Conservation (phyloP, 1,140 invertebrate species). For the Neodiprion pinetum region DNA sequence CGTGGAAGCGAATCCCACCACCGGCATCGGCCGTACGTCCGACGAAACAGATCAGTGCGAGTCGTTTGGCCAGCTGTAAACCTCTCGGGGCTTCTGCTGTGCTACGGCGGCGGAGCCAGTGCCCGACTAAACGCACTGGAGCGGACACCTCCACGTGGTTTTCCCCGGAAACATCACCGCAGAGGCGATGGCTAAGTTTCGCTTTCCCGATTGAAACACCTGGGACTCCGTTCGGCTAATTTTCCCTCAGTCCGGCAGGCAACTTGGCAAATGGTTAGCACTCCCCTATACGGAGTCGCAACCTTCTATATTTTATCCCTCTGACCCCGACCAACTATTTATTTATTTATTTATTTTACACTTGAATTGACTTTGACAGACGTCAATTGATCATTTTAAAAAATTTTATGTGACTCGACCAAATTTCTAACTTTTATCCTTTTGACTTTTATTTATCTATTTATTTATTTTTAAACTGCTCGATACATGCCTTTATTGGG, state of each 20-base stretch:
- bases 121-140: not conserved
- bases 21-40: not conserved
- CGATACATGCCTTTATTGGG: too few species aligned
- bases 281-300: too few species aligned
- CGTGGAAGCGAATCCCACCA: not conserved
- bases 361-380: too few species aligned
- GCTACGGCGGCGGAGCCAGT: not conserved
- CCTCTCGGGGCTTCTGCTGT: not conserved
- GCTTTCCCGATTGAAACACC: not conserved
- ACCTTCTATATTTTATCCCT: too few species aligned
- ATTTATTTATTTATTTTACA: too few species aligned
- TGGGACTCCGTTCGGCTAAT: not conserved
- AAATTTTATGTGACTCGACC: too few species aligned
- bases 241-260: not conserved
- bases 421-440: too few species aligned
- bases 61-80: not conserved
- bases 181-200: not conserved
- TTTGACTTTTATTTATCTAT: too few species aligned
- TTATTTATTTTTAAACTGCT: too few species aligned
- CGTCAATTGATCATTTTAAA: too few species aligned
- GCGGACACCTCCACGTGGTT: not conserved
- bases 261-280: too few species aligned
- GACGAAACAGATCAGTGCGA: not conserved
- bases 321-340: too few species aligned
- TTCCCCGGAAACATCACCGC: not conserved